Conservation (phyloP, 2,888 invertebrate species). For the Masnerella sp. region DNA sequence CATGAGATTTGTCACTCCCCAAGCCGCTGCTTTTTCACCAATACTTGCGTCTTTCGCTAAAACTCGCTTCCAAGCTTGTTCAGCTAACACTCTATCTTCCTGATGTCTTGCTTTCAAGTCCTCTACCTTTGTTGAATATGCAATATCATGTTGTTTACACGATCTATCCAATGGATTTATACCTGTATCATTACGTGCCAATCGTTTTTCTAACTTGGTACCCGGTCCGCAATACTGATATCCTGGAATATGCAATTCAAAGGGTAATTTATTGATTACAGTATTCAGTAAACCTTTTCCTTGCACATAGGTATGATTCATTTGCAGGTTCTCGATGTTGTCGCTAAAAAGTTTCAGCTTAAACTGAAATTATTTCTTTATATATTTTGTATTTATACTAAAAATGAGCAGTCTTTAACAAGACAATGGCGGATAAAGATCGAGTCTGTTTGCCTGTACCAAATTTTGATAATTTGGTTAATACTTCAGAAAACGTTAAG, state of each 20-base stretch:
- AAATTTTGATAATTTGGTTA: too few species aligned
- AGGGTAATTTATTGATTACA: constrained; percentile 36
- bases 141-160: constrained; percentile 62
- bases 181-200: constrained; percentile 63
- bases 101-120: constrained; percentile 63
- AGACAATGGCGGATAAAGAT: too few species aligned
- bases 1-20: constrained; percentile 20
- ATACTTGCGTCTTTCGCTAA: constrained; percentile 62
- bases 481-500: too few species aligned
- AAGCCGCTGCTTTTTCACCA: constrained; percentile 42
- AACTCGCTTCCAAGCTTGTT: constrained; percentile 68
- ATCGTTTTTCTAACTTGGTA: constrained; percentile 64
- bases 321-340: too few species aligned
- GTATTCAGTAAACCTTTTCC: constrained; percentile 9
- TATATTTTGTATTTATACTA: too few species aligned
- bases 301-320: too few species aligned
- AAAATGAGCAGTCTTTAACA: too few species aligned
- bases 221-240: constrained; percentile 69
- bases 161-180: constrained; percentile 64
- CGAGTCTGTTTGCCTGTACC: too few species aligned
- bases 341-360: too few species aligned
- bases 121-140: constrained; percentile 55
- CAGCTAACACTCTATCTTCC: constrained; percentile 70
- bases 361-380: too few species aligned
- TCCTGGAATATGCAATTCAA: constrained; percentile 59